Evolutionary conservation across 2,888 invertebrate genomes (phyloP).

Genomic region (Hydrotaea diabolus): DNA sequence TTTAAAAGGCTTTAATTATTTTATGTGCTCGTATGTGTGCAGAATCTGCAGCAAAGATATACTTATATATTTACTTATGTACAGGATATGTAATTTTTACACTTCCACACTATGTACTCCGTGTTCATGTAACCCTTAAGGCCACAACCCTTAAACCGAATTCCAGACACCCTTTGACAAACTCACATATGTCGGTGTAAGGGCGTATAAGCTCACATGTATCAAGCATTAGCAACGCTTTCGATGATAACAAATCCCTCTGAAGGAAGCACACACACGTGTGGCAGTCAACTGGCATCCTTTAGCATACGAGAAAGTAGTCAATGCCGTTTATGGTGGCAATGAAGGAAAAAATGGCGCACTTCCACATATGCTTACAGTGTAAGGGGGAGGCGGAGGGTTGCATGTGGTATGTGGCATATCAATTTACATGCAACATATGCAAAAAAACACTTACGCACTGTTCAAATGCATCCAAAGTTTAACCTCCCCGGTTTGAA

Average conservation of each 20-base stretch:
- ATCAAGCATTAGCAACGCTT: conserved; percentile 41
- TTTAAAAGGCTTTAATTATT: no score
- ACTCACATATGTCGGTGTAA: conserved; percentile 30
- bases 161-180: conserved; percentile 57
- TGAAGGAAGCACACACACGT: conserved; percentile 16
- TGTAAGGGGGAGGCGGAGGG: conserved; percentile 43
- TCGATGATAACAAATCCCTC: conserved; percentile 46
- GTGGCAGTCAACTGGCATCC: conserved; percentile 27
- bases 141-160: conserved; percentile 65
- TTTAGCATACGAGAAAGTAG: background rate
- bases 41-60: no score
- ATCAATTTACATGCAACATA: conserved; percentile 67
- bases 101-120: background rate
- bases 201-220: background rate
- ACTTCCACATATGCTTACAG: conserved; percentile 16
- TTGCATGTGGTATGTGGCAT: conserved; percentile 35
- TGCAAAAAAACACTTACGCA: conserved; percentile 48
- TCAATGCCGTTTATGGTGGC: no score
- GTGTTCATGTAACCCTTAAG: background rate
- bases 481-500: conserved; percentile 48
- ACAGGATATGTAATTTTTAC: no score
- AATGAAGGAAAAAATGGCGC: conserved; percentile 58
- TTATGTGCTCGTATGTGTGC: no score
- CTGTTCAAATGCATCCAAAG: background rate
- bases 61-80: no score